A percentile compares a stretch with the other conserved stretches of the same genome.
These are phyloP conservation scores for Holcopasites calliopsidis DNA, from an alignment of 1,140 invertebrate species.

Conservation along the genomic window DNA sequence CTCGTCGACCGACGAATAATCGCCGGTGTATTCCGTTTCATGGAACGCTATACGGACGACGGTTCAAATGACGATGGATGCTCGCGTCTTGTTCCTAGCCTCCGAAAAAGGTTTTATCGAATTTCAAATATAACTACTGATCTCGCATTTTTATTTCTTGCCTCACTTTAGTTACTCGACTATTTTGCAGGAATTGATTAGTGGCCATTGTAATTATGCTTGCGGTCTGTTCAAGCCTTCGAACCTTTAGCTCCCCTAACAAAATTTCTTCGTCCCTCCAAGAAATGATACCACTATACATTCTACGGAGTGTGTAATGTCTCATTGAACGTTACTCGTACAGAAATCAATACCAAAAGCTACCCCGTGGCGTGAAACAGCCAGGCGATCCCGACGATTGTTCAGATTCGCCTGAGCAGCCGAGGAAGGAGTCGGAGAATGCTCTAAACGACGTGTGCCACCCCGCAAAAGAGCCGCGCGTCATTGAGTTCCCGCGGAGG, in stretches of 20 bases:
- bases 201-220: too few relatives aligned
- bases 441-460: neutral
- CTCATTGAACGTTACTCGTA: neutral
- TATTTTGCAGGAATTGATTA: too few relatives aligned
- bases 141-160: too few relatives aligned
- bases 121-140: neutral
- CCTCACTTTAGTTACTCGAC: neutral
- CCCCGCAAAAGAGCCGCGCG: neutral
- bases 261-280: too few relatives aligned
- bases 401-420: neutral
- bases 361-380: neutral
- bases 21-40: neutral
- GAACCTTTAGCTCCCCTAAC: too few relatives aligned
- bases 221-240: too few relatives aligned
- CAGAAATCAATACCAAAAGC: neutral
- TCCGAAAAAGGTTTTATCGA: neutral
- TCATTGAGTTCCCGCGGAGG: neutral
- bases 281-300: neutral
- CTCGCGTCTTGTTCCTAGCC: too few relatives aligned
- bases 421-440: neutral
- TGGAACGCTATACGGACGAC: neutral
- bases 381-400: neutral
- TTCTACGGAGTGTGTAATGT: neutral
- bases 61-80: neutral
- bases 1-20: slow-evolving; percentile 11